Evolutionary conservation across 1,140 invertebrate species (phyloP).

Genomic region (Calycopis cecrops): DNA sequence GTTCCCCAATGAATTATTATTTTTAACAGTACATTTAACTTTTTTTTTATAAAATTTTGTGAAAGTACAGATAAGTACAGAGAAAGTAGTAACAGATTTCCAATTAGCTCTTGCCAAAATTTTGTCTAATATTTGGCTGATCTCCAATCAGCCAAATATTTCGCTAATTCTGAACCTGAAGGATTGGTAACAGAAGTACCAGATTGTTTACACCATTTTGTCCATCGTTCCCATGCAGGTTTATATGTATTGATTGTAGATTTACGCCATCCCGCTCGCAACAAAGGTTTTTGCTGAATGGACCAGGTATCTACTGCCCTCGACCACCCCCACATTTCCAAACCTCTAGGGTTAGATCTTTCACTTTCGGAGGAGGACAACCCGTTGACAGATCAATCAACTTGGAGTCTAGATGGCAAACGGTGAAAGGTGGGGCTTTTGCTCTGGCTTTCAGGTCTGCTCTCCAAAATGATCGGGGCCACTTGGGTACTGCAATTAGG

Average conservation of each 20-base stretch:
- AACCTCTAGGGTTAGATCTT: conserved; percentile 35
- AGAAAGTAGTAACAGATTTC: too few relatives aligned
- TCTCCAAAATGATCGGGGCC: conserved; percentile 50
- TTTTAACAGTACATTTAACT: too few relatives aligned
- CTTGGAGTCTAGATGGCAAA: conserved; percentile 27
- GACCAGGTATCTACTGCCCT: conserved; percentile 24
- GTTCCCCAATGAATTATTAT: too few relatives aligned
- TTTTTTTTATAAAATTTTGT: too few relatives aligned
- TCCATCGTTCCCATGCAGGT: conserved; percentile 27
- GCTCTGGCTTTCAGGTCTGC: conserved; percentile 37
- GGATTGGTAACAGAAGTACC: conserved; percentile 21
- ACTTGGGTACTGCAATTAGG: conserved; percentile 40
- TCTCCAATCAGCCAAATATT: conserved; percentile 22
- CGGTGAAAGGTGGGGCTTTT: conserved; percentile 29
- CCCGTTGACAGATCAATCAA: conserved; percentile 36
- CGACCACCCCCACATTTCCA: conserved; percentile 43
- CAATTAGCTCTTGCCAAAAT: too few relatives aligned
- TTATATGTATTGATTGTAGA: conserved; percentile 32
- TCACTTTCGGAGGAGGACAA: conserved; percentile 33
- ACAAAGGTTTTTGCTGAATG: conserved; percentile 22
- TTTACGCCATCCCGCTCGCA: conserved; percentile 24
- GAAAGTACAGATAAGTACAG: too few relatives aligned
- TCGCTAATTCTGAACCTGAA: neutral
- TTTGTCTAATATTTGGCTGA: too few relatives aligned
- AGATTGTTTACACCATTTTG: conserved; percentile 28